A percentile compares a stretch with the other conserved stretches of the same genome.
Conservation (phyloP, 1,140 invertebrate genomes). For the Nasonia giraulti region DNA sequence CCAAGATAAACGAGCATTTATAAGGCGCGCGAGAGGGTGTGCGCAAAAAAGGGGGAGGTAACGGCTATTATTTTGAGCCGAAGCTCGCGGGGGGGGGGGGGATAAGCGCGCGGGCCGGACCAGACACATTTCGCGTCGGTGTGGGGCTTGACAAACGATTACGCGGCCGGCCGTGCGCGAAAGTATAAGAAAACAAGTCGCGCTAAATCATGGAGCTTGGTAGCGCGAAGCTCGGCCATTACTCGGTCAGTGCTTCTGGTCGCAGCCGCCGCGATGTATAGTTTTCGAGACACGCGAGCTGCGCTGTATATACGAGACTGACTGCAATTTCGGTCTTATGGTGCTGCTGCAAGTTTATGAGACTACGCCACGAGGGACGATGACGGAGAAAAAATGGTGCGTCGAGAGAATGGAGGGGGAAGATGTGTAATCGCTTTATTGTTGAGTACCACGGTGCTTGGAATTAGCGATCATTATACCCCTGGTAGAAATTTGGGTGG, state of each 20-base stretch:
- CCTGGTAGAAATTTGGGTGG: no score
- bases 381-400: neutral
- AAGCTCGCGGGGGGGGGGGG: neutral
- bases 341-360: neutral
- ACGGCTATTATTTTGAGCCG: conserved; percentile 60
- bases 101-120: neutral
- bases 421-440: neutral
- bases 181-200: conserved; percentile 62
- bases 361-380: neutral
- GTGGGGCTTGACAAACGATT: conserved; percentile 62
- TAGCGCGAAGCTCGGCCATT: conserved; percentile 14
- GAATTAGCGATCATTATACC: no score
- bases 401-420: neutral
- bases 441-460: neutral
- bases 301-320: neutral
- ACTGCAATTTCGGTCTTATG: conserved; percentile 5
- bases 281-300: neutral
- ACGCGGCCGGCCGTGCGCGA: conserved; percentile 54
- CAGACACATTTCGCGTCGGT: conserved; percentile 4
- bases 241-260: conserved; percentile 4
- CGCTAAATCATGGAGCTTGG: conserved; percentile 62
- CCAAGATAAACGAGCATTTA: conserved; percentile 45
- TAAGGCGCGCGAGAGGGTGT: neutral
- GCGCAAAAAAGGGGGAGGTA: conserved; percentile 2
- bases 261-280: no score